Evolutionary conservation across 2,797 vertebrate genomes (phyloP).

Genomic region (Karalla daura): DNA sequence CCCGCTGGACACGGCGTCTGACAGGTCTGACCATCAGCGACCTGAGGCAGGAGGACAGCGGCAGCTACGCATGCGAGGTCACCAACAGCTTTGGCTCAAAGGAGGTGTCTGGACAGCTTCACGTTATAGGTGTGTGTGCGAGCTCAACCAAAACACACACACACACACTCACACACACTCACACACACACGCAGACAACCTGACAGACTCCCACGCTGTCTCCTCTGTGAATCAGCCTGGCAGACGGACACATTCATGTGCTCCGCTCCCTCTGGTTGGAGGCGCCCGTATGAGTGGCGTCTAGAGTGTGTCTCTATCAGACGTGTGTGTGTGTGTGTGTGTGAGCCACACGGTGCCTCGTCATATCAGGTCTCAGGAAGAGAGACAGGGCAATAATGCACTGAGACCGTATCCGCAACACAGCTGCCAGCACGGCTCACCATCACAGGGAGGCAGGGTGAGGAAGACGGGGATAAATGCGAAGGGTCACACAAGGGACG

Average conservation of each 20-base stretch:
- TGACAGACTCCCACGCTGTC: constrained; percentile 63
- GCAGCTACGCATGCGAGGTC: constrained; percentile 97
- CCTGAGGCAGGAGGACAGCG: constrained; percentile 94
- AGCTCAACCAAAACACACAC: not conserved
- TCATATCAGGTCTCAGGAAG: constrained; percentile 69
- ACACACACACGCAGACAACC: constrained; percentile 32
- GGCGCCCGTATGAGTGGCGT: constrained; percentile 72
- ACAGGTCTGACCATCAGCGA: constrained; percentile 95
- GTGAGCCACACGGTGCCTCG: constrained; percentile 60
- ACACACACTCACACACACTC: constrained; percentile 31
- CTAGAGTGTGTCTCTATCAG: constrained; percentile 66
- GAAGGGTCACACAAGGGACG: constrained; percentile 57
- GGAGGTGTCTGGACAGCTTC: constrained; percentile 94
- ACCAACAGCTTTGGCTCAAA: constrained; percentile 98
- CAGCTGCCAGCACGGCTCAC: constrained; percentile 69
- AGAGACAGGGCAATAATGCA: constrained; percentile 69
- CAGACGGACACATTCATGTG: constrained; percentile 53
- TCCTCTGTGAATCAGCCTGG: constrained; percentile 46
- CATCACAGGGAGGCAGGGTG: constrained; percentile 62
- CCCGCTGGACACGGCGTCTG: constrained; percentile 93
- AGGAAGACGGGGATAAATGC: constrained; percentile 76
- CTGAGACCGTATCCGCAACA: constrained; percentile 78
- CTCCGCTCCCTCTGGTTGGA: constrained; percentile 67
- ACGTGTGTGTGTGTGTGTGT: constrained; percentile 66
- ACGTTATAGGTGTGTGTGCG: constrained; percentile 89